A percentile compares a stretch with the other conserved stretches of the same genome.
Conservation (phyloP, 2,888 invertebrate genomes). For the Neuroscelio doddi region DNA sequence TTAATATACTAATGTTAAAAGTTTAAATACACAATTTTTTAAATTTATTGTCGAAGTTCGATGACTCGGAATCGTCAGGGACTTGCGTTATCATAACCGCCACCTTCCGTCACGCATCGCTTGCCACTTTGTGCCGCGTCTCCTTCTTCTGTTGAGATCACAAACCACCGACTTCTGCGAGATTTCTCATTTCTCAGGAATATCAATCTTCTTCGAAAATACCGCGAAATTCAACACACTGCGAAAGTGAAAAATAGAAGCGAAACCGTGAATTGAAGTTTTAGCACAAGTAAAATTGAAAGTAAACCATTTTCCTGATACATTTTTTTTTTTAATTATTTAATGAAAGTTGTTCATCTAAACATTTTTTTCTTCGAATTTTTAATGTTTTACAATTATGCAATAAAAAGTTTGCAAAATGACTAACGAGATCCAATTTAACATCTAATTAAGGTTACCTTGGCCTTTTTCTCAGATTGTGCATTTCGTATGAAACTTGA, state of each 20-base stretch:
- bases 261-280: too few species aligned
- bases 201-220: neutral
- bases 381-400: too few species aligned
- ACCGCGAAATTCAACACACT: neutral
- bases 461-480: neutral
- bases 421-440: too few species aligned
- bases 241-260: slow-evolving; percentile 3
- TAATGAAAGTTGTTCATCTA: too few species aligned
- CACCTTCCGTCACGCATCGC: slow-evolving; percentile 61
- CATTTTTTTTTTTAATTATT: too few species aligned
- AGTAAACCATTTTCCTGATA: neutral
- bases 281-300: neutral
- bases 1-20: too few species aligned
- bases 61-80: slow-evolving; percentile 57
- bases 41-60: slow-evolving; percentile 49
- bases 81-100: slow-evolving; percentile 59
- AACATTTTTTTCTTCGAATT: too few species aligned
- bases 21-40: too few species aligned
- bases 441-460: too few species aligned
- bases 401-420: too few species aligned
- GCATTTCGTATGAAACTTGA: neutral
- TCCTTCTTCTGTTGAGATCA: slow-evolving; percentile 12
- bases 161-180: slow-evolving; percentile 2
- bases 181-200: neutral
- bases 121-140: slow-evolving; percentile 57